Conservation (phyloP, 2,888 invertebrate species). For the Andrena trimmerana region DNA sequence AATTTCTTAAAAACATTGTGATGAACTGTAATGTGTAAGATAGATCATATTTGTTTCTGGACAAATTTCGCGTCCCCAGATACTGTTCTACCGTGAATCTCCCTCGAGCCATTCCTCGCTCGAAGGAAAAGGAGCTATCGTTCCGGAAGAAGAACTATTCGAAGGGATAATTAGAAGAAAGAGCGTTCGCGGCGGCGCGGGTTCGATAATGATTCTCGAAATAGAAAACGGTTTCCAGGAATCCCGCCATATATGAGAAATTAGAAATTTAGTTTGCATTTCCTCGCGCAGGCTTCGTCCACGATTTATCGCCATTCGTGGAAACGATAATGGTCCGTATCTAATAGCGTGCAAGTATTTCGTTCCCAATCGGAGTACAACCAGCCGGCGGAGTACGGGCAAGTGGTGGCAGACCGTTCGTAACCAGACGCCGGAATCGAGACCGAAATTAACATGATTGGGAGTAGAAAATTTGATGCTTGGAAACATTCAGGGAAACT, state of each 20-base stretch:
- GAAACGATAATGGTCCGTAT: slow-evolving; percentile 53
- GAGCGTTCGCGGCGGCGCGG: slow-evolving; percentile 10
- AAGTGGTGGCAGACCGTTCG: slow-evolving; percentile 19
- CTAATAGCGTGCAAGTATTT: slow-evolving; percentile 47
- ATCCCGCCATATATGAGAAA: slow-evolving; percentile 10
- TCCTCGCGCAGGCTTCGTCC: slow-evolving; percentile 30
- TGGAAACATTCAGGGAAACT: background rate
- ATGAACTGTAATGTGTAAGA: too few species aligned
- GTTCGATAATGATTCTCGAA: slow-evolving; percentile 34
- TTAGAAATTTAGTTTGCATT: slow-evolving; percentile 54
- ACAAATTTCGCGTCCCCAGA: background rate
- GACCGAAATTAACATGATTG: background rate
- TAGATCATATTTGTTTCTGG: too few species aligned
- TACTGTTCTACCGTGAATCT: background rate
- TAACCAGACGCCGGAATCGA: slow-evolving; percentile 9
- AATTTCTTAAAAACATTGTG: too few species aligned
- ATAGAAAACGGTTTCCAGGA: slow-evolving; percentile 51
- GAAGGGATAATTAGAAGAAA: slow-evolving; percentile 39
- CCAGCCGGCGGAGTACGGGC: background rate
- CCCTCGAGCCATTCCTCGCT: background rate
- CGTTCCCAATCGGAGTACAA: slow-evolving; percentile 24
- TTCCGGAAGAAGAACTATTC: slow-evolving; percentile 28
- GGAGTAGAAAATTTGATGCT: background rate
- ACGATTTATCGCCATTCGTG: slow-evolving; percentile 40
- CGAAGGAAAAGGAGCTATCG: slow-evolving; percentile 1